Evolutionary conservation across 92 coral and sea anemone genomes (phyloP), one percentile per base, ranked within the genome.

Genomic region (Zoanthus gigantus): DNA sequence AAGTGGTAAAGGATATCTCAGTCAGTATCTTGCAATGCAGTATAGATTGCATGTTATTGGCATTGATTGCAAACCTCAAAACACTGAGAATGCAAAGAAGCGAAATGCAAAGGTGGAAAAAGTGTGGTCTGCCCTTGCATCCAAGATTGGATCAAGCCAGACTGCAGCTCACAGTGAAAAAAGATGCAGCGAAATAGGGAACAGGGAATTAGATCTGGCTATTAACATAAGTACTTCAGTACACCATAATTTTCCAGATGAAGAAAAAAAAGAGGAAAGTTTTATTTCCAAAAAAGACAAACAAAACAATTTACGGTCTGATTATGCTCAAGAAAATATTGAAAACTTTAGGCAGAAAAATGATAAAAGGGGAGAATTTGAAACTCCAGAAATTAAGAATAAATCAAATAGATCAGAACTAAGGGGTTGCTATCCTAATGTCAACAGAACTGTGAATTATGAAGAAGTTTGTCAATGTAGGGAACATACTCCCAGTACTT

Each of bases 1-100:
- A 15, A 95, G 98, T 72, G 98, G 98, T 0, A 95, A 95, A 89
- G 98, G 98, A 0, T 95, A 95, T 61, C 94, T 95, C 57, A 95
- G 98, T 84, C 96, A 95, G 44, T 72, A 44, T 65, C 86, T 95
- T 80, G 90, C 98, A 18, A 32, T 91, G 63, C 93, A 93, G 9
- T 89, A 95, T 91, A 91, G 91, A 79, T 74, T 95, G 0, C 83
- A 73, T 71, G 98, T 95, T 6, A 72, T 86, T 12, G 98, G 98
- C 72, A 89, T 95, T 72, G 98, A 95, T 72, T 95, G 96, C 17
- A 86, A 91, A 23, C 88, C 82, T 42, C 54, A 90, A 48, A 95
- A 95, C 87, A 95, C 98, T 31, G 83, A 91, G 63, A 95, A 88
- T 95, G 98, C 98, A 30, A 86, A 69, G 16, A 95, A 90, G 76